Evolutionary conservation across 2,888 invertebrate genomes (phyloP), one percentile per base, ranked within the genome.

Genomic region (Graphium colonna): DNA sequence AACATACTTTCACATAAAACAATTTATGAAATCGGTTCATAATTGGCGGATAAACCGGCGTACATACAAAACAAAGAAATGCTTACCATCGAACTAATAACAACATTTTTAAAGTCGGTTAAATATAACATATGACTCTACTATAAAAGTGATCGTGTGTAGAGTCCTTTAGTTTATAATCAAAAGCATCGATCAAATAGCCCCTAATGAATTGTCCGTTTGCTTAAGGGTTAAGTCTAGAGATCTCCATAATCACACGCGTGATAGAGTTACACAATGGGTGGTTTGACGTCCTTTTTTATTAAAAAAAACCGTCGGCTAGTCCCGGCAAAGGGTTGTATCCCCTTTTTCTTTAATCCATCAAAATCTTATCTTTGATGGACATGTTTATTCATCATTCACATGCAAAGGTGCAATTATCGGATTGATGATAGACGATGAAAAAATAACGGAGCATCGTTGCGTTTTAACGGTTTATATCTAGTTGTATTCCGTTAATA

Each of bases 181-280:
- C 75, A 66, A 62, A 45, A 51, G 58, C 78, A 83, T 83, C 82
- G 76, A 82, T 84, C 85, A 82, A 75, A 67, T 54, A 52, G 62
- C 64, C 68, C 75, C 67, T 84, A 82, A 84, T 83, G 75, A 83
- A 80, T 80, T 67, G 71, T 70, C 65, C 67, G 68, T 77, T 75
- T 68, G 68, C 55, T 67, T 73, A 70, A 77, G 78, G 79, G 81
- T 79, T 75, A 73, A 73, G 73, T 79, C 76, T 77, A 68, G 69
- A 76, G 42, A 51, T 51, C 42, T 43, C 28, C 38, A 49, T 75
- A 72, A 75, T 68, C 71, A 68, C 63, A 66, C 64, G 65, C 60
- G 59, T 65, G 79, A 78, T 80, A 75, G 71, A 68, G 69, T 73
- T 75, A 75, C 75, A 77, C 73, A 75, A 74, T 71, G 67, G 69